A percentile compares a stretch with the other conserved stretches of the same genome.
These are phyloP conservation scores for Alfaro cultratus DNA, from an alignment of 2,797 vertebrate species.

Conservation along the genomic window DNA sequence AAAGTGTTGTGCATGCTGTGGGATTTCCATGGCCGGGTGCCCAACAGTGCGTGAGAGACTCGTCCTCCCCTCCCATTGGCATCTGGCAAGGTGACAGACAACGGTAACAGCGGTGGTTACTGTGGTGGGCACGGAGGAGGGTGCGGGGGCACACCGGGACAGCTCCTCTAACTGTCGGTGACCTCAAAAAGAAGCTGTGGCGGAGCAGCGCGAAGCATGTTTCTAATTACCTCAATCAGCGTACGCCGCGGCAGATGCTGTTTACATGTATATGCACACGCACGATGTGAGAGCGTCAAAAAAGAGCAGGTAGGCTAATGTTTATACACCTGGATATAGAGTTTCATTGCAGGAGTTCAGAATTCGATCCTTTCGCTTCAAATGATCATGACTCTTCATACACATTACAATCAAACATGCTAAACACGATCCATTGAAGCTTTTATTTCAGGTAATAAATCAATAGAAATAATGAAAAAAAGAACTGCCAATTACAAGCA, in stretches of 20 bases:
- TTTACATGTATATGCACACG: slow-evolving; percentile 25
- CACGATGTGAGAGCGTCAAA: background rate
- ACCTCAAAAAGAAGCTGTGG: slow-evolving; percentile 44
- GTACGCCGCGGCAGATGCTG: slow-evolving; percentile 7
- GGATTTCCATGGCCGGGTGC: slow-evolving; percentile 48
- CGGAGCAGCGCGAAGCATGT: background rate
- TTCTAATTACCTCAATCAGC: slow-evolving; percentile 52
- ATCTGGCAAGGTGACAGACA: slow-evolving; percentile 72
- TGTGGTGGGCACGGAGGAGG: background rate
- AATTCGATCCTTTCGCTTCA: slow-evolving; percentile 25
- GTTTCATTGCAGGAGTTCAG: slow-evolving; percentile 23
- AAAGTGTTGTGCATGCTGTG: slow-evolving; percentile 49
- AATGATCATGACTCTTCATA: slow-evolving; percentile 25
- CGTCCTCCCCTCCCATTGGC: slow-evolving; percentile 26
- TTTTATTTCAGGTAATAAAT: background rate
- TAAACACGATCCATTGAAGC: background rate
- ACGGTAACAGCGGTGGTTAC: slow-evolving; percentile 17
- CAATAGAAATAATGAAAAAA: background rate
- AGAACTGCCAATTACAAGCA: slow-evolving; percentile 45
- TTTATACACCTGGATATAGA: no score
- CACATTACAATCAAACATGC: background rate
- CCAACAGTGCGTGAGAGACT: slow-evolving; percentile 40
- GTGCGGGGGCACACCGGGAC: slow-evolving; percentile 25
- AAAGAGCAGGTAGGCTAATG: no score
- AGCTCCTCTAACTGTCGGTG: slow-evolving; percentile 29